phyloP scores from a whole-genome alignment of 1,140 invertebrate genomes.

The Brachionus angularis region DNA sequence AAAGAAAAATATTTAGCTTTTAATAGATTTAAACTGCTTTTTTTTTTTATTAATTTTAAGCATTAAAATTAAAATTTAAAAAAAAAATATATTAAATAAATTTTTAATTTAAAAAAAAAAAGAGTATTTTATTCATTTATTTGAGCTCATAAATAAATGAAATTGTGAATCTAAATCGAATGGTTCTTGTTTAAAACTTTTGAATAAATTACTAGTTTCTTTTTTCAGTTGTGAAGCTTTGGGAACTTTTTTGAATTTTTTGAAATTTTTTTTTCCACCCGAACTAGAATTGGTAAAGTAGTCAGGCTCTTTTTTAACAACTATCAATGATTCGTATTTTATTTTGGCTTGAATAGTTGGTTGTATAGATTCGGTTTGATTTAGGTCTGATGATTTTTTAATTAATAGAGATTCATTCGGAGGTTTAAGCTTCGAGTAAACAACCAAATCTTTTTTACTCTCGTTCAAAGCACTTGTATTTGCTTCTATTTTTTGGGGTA shows the following conservation, averaged over 20 bases:
- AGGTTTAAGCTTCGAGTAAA: constrained; percentile 8
- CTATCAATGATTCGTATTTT: constrained; percentile 55
- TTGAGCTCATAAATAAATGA: constrained; percentile 40
- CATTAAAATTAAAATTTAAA: no score
- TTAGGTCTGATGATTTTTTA: not conserved
- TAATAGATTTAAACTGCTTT: no score
- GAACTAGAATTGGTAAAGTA: not conserved
- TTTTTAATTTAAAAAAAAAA: no score
- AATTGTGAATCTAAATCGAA: constrained; percentile 38
- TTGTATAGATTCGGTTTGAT: not conserved
- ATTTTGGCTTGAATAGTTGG: constrained; percentile 51
- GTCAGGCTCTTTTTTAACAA: constrained; percentile 49
- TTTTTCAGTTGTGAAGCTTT: constrained; percentile 15
- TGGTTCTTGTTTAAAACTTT: constrained; percentile 36
- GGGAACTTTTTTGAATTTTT: constrained; percentile 38
- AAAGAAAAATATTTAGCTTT: no score
- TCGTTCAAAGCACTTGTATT: not conserved
- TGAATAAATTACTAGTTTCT: not conserved
- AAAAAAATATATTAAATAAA: no score
- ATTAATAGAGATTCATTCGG: not conserved
- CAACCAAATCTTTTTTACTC: not conserved
- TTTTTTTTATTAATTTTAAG: no score
- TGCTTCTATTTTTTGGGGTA: not conserved
- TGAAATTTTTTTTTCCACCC: constrained; percentile 27
- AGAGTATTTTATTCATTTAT: no score